Evolutionary conservation across 2,888 invertebrate species (phyloP).

Genomic region (Dynastes maya): DNA sequence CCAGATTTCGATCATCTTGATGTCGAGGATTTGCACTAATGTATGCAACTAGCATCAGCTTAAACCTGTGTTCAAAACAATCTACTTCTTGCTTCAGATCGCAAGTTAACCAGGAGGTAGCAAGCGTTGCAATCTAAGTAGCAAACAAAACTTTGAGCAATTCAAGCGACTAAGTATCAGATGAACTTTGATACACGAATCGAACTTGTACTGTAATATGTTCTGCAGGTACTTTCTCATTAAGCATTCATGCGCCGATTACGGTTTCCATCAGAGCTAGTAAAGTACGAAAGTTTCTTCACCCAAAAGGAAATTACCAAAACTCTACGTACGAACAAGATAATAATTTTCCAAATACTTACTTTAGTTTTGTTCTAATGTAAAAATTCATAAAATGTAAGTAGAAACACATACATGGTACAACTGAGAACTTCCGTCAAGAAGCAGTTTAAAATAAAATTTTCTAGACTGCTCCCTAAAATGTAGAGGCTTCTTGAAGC

Average conservation of each 20-base stretch:
- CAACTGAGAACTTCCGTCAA: too few relatives aligned
- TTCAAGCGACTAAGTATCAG: background rate
- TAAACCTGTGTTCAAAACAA: conserved; percentile 16
- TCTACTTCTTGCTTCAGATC: background rate
- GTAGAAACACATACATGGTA: too few relatives aligned
- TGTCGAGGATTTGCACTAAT: background rate
- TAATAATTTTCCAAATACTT: too few relatives aligned
- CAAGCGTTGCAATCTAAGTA: too few relatives aligned
- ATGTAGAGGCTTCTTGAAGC: too few relatives aligned
- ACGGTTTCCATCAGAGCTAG: background rate
- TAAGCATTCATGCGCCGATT: conserved; percentile 4
- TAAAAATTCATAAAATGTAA: too few relatives aligned
- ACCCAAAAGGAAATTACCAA: background rate
- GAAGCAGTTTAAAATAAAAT: too few relatives aligned
- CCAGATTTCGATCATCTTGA: conserved; percentile 18
- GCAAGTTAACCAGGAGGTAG: too few relatives aligned
- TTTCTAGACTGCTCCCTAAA: too few relatives aligned
- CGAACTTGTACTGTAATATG: background rate
- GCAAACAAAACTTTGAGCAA: background rate
- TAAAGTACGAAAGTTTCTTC: background rate
- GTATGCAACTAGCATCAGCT: conserved; percentile 9
- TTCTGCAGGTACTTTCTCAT: background rate
- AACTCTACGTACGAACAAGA: too few relatives aligned
- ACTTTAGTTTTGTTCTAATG: too few relatives aligned
- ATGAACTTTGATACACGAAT: background rate